A percentile compares a stretch with the other conserved stretches of the same genome.
phyloP scores from a whole-genome alignment of 2,888 invertebrate species.

The Acanthoscelides obtectus region DNA sequence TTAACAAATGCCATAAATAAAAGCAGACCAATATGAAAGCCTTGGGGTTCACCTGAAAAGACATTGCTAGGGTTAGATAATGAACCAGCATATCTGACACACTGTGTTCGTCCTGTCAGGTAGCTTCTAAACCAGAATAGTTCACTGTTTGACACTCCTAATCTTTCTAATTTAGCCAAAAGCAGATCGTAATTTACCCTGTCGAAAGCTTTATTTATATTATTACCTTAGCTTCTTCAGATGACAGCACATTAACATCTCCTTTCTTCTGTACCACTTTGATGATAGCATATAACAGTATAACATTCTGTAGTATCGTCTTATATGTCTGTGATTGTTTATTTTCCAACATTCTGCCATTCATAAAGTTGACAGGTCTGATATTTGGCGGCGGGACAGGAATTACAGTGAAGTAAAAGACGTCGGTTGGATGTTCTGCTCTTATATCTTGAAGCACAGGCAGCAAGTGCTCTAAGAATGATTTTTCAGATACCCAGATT shows the following conservation, averaged over 20 bases:
- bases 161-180: too few species aligned
- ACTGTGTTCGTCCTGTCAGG: too few species aligned
- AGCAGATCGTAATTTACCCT: too few species aligned
- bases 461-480: slow-evolving; percentile 64
- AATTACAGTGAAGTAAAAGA: slow-evolving; percentile 80
- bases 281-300: slow-evolving; percentile 61
- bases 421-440: slow-evolving; percentile 64
- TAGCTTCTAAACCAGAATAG: too few species aligned
- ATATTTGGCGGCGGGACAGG: slow-evolving; percentile 84
- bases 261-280: slow-evolving; percentile 56
- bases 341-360: slow-evolving; percentile 69
- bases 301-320: slow-evolving; percentile 62
- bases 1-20: too few species aligned
- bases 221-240: slow-evolving; percentile 38
- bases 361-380: slow-evolving; percentile 67
- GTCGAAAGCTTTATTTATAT: too few species aligned
- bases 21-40: too few species aligned
- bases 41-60: too few species aligned
- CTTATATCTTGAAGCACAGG: slow-evolving; percentile 59
- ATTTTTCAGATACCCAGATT: slow-evolving; percentile 68
- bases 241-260: slow-evolving; percentile 28
- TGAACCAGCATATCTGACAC: too few species aligned
- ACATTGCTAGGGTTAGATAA: too few species aligned
- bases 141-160: too few species aligned
- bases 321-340: slow-evolving; percentile 70